Conservation (phyloP, 2,113 vertebrate genomes). For the Lamprologus sp. region DNA sequence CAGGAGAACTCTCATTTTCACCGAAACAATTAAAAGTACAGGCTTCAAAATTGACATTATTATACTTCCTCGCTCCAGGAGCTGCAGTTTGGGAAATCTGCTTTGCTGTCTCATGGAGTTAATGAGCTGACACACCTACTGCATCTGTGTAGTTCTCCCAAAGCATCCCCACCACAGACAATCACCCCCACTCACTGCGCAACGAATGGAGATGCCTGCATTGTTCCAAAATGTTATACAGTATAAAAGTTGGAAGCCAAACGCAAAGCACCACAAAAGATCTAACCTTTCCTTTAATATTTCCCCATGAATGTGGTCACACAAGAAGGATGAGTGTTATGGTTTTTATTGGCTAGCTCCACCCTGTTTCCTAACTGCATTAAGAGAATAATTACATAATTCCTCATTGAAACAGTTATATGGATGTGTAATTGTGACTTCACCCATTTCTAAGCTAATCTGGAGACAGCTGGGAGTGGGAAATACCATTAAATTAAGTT, state of each 20-base stretch:
- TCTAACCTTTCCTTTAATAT: not conserved
- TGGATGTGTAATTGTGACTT: not conserved
- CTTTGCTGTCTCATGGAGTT: constrained; percentile 53
- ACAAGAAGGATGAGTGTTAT: not conserved
- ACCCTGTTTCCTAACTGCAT: not conserved
- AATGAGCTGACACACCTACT: constrained; percentile 57
- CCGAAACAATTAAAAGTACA: constrained; percentile 53
- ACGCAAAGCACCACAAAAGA: not conserved
- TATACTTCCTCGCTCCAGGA: constrained; percentile 23
- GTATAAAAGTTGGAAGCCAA: not conserved
- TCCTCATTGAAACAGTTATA: not conserved
- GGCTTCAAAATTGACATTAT: constrained; percentile 38
- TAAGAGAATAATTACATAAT: not conserved
- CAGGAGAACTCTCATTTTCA: constrained; percentile 4
- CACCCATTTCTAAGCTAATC: not conserved
- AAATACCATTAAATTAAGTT: not conserved
- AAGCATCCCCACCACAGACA: constrained; percentile 3
- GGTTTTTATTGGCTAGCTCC: not conserved
- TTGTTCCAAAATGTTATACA: constrained; percentile 7
- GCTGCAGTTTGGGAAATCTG: constrained; percentile 47
- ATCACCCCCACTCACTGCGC: constrained; percentile 20
- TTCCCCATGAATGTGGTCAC: not conserved
- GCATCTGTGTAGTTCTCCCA: constrained; percentile 28
- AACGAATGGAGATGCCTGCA: constrained; percentile 17
- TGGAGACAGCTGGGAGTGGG: not conserved